These are phyloP conservation scores for Silurus aristotelis DNA, from an alignment of 2,797 vertebrate species.

Conservation along the genomic window DNA sequence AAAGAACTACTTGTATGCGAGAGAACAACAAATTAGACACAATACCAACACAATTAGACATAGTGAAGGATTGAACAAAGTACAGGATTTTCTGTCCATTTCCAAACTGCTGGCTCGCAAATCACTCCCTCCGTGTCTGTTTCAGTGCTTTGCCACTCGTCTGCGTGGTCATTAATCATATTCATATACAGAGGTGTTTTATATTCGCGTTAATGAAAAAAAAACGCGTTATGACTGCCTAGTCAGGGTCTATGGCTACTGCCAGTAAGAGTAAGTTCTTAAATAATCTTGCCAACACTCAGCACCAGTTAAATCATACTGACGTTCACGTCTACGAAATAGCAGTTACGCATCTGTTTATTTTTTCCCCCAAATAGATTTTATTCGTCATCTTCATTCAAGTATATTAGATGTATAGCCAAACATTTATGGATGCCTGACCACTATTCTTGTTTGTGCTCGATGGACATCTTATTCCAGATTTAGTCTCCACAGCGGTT, in stretches of 20 bases:
- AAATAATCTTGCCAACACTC: background rate
- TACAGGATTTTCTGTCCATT: constrained; percentile 3
- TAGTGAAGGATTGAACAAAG: background rate
- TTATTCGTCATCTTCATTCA: background rate
- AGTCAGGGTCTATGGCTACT: background rate
- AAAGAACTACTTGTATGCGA: background rate
- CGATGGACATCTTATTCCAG: background rate
- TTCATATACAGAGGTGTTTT: constrained; percentile 16
- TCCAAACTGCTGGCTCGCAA: constrained; percentile 4
- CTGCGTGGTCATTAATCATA: constrained; percentile 13
- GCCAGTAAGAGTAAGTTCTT: background rate
- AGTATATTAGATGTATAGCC: background rate
- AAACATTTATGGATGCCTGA: background rate
- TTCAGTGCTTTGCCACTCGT: constrained; percentile 4
- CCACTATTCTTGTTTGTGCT: background rate
- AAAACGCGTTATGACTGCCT: background rate
- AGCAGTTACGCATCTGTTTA: background rate
- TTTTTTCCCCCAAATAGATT: background rate
- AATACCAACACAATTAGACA: background rate
- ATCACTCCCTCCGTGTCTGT: background rate
- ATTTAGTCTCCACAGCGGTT: background rate
- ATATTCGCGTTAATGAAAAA: background rate
- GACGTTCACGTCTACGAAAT: background rate
- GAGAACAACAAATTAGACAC: background rate
- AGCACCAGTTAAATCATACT: background rate